phyloP scores from a whole-genome alignment of 2,797 vertebrate genomes.

The Poeciliopsis turneri region DNA sequence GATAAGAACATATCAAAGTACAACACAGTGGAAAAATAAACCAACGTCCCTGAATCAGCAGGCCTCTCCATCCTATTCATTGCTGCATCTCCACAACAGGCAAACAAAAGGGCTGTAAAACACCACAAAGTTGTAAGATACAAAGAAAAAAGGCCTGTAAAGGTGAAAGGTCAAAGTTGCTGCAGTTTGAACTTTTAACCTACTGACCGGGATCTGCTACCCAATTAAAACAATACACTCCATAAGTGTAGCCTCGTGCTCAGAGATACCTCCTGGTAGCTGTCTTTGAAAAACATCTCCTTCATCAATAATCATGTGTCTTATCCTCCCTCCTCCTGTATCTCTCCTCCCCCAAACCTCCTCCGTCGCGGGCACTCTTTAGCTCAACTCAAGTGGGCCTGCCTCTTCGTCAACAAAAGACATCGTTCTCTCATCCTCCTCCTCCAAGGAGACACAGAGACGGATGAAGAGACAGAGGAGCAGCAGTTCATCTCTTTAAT shows the following conservation, averaged over 20 bases:
- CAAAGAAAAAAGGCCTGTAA: slow-evolving; percentile 61
- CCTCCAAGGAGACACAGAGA: slow-evolving; percentile 55
- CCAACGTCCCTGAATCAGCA: slow-evolving; percentile 20
- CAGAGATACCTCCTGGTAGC: slow-evolving; percentile 41
- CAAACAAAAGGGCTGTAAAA: slow-evolving; percentile 78
- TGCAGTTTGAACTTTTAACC: slow-evolving; percentile 80
- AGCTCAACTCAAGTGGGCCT: slow-evolving; percentile 57
- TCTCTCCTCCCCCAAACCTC: slow-evolving; percentile 40
- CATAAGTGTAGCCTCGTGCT: slow-evolving; percentile 16
- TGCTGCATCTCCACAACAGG: slow-evolving; percentile 44
- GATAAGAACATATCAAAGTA: not conserved
- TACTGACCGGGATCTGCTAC: slow-evolving; percentile 60
- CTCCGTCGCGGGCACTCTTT: slow-evolving; percentile 43
- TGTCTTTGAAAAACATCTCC: slow-evolving; percentile 39
- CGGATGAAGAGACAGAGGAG: slow-evolving; percentile 58
- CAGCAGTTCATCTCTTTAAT: slow-evolving; percentile 75
- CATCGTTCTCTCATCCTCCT: slow-evolving; percentile 58
- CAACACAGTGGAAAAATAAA: slow-evolving; percentile 14
- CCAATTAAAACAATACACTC: slow-evolving; percentile 71
- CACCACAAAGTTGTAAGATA: slow-evolving; percentile 68
- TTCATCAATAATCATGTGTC: slow-evolving; percentile 60
- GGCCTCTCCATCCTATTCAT: slow-evolving; percentile 32
- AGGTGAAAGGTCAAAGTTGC: slow-evolving; percentile 68
- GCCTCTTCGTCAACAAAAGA: slow-evolving; percentile 67
- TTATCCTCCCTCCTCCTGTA: slow-evolving; percentile 43